Percentiles rank a stretch among this genome's conserved stretches.
Evolutionary conservation across 2,888 invertebrate species (phyloP).

Genomic region (Drosophila subsilvestris): DNA sequence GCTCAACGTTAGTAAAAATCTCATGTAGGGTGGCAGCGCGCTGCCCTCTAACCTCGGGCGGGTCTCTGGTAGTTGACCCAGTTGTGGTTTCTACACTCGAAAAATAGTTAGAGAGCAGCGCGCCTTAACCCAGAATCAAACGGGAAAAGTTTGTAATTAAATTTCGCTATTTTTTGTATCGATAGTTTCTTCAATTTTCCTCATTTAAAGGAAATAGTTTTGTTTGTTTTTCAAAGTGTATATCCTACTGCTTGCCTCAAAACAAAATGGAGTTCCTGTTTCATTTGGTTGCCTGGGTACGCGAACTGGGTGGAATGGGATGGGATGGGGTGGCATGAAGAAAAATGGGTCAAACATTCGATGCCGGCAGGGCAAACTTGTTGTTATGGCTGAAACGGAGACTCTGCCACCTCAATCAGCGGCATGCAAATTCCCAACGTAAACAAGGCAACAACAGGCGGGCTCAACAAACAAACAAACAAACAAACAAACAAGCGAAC

Average conservation of each 20-base stretch:
- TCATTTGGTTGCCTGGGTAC: neutral
- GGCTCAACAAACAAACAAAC: slow-evolving; percentile 18
- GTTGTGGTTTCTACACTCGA: neutral
- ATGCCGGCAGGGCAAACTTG: slow-evolving; percentile 45
- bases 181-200: neutral
- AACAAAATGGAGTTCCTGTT: slow-evolving; percentile 1
- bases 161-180: neutral
- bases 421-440: slow-evolving; percentile 38
- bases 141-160: too few relatives aligned
- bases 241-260: neutral
- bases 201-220: neutral
- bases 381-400: slow-evolving; percentile 36
- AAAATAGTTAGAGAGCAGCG: neutral
- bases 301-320: too few relatives aligned
- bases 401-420: slow-evolving; percentile 29
- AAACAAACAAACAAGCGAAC: neutral
- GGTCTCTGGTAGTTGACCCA: slow-evolving; percentile 24
- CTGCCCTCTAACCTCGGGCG: neutral
- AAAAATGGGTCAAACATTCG: slow-evolving; percentile 63
- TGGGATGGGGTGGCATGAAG: slow-evolving; percentile 13
- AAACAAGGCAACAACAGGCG: slow-evolving; percentile 28
- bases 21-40: neutral
- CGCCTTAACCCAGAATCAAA: too few relatives aligned
- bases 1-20: neutral
- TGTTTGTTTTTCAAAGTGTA: neutral